These are phyloP conservation scores for Odontomyia ornata DNA, from an alignment of 2,888 invertebrate genomes.

Conservation along the genomic window DNA sequence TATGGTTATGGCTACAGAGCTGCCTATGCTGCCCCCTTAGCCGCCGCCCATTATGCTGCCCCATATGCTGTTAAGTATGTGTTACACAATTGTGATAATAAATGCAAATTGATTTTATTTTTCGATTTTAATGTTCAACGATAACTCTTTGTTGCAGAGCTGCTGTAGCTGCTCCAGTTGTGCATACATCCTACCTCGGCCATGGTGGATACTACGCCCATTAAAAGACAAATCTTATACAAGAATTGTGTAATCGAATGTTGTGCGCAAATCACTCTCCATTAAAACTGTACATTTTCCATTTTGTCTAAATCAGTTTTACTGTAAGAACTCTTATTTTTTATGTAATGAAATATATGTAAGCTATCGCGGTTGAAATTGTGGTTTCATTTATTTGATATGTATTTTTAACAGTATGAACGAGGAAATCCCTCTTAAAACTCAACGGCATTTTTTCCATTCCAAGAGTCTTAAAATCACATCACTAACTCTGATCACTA, in stretches of 20 bases:
- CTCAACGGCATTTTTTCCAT: no score
- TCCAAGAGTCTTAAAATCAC: no score
- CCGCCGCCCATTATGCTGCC: slow-evolving; percentile 28
- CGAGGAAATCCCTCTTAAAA: no score
- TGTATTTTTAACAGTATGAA: no score
- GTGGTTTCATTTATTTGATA: no score
- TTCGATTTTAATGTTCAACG: no score
- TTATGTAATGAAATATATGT: slow-evolving; percentile 25
- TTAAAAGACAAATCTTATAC: slow-evolving; percentile 51
- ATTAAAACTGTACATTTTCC: slow-evolving; percentile 25
- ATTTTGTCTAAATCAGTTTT: slow-evolving; percentile 21
- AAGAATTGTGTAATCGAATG: neutral
- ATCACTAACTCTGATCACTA: no score
- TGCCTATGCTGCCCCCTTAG: slow-evolving; percentile 44
- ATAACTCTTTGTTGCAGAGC: slow-evolving; percentile 57
- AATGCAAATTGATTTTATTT: neutral
- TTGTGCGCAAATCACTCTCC: slow-evolving; percentile 19
- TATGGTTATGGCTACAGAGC: slow-evolving; percentile 32
- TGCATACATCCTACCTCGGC: slow-evolving; percentile 63
- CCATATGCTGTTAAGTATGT: slow-evolving; percentile 57
- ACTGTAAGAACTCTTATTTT: slow-evolving; percentile 31
- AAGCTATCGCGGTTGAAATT: slow-evolving; percentile 48
- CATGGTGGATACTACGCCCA: slow-evolving; percentile 64
- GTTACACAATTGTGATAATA: slow-evolving; percentile 50
- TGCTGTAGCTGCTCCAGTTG: slow-evolving; percentile 61